Conservation (phyloP, 2,113 vertebrate species). For the zebrafish (Danio rerio) region GRCz12tu NC_133183.1:36002501-36003000, state of each 20-base stretch:
- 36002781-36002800: constrained; percentile 46
- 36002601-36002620: neutral
- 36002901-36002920: constrained; percentile 62
- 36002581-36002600: neutral
- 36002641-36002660: neutral
- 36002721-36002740: neutral
- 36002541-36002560: no score
- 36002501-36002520: no score
- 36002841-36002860: constrained; percentile 69
- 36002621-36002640: neutral
- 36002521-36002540: no score
- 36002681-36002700: neutral
- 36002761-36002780: constrained; percentile 27
- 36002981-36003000: constrained; percentile 15
- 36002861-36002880: constrained; percentile 75
- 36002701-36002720: neutral
- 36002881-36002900: constrained; percentile 71
- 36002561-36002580: no score
- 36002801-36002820: constrained; percentile 69
- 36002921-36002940: constrained; percentile 62
- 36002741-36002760: constrained; percentile 20
- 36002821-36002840: constrained; percentile 65
- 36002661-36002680: neutral
- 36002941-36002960: constrained; percentile 16
- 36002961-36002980: constrained; percentile 24